Evolutionary conservation across 2,888 invertebrate species (phyloP), one percentile per base, ranked within the genome.

Genomic region (Meganola albula): DNA sequence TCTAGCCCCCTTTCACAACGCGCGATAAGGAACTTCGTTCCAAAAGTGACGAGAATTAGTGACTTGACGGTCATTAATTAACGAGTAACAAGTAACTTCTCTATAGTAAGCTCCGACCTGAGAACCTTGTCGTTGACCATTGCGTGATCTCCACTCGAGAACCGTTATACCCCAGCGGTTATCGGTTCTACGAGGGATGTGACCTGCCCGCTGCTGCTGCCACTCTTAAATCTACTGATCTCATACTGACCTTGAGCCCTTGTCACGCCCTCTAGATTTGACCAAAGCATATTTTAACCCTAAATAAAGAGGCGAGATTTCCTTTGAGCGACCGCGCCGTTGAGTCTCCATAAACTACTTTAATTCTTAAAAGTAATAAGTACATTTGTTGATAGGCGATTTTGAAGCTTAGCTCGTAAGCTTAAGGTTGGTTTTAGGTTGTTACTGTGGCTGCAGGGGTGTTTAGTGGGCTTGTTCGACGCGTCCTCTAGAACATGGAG

Each of bases 401-500:
- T 53, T 34, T 48, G 1, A 6, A 27, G 38, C 34, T 26, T 67
- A 44, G 27, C 0, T 0, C 8, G 1, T 2, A 7, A 1, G 2
- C 0, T 10, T 44, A 62, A 27, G 47, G 44, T 48, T 10, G 24
- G 0, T 37, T 58, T 59, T 55, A 8, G 12, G 3, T 6, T 12
- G 4, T 4, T 1, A 12, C 1, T 11, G 8, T 24, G 28, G 52
- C 40, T 48, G 43, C 44, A 63, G 61, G 75, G 77, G 73, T 73
- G 75, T 77, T 78, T 73, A 46, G 72, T 63, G 76, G 74, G 73
- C 74, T 73, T 69, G 76, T 57, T 66, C 65, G 51, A 52, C 59
- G 61, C 74, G 78, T 79, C 76, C 76, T 79, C 74, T 80, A 72
- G 72, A 79, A 79, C 79, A 76, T 72, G 73, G 74, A 79, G 80